Evolutionary conservation across 2,888 invertebrate genomes (phyloP).

Genomic region (Sminthurinus aureus): DNA sequence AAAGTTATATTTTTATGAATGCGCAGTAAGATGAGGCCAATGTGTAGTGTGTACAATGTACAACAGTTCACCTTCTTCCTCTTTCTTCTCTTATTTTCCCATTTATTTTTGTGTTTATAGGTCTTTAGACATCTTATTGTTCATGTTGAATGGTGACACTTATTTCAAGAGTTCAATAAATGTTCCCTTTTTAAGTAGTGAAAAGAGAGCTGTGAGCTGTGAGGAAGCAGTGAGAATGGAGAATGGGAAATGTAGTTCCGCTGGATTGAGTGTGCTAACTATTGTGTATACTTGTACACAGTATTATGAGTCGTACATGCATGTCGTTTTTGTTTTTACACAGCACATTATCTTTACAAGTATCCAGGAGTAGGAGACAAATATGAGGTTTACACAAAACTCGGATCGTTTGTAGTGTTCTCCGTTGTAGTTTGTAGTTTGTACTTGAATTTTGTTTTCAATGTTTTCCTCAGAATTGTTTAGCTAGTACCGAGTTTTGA

Average conservation of each 20-base stretch:
- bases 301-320: background rate
- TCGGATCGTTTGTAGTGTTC: constrained; percentile 16
- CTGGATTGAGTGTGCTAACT: constrained; percentile 16
- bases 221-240: background rate
- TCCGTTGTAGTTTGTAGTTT: background rate
- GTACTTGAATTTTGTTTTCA: background rate
- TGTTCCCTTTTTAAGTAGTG: background rate
- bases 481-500: too few species aligned
- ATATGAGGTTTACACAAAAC: background rate
- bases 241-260: background rate
- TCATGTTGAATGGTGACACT: constrained; percentile 17
- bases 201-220: background rate
- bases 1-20: too few species aligned
- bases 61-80: too few species aligned
- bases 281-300: background rate
- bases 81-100: too few species aligned
- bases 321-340: too few species aligned
- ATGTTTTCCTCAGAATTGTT: background rate
- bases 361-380: background rate
- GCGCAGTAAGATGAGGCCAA: too few species aligned
- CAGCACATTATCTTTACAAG: too few species aligned
- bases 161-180: constrained; percentile 13
- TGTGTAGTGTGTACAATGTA: too few species aligned
- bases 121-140: constrained; percentile 2
- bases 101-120: background rate